Percentiles rank a stretch among this genome's conserved stretches.
phyloP scores from a whole-genome alignment of 2,113 vertebrate genomes.

The Alosa alosa region DNA sequence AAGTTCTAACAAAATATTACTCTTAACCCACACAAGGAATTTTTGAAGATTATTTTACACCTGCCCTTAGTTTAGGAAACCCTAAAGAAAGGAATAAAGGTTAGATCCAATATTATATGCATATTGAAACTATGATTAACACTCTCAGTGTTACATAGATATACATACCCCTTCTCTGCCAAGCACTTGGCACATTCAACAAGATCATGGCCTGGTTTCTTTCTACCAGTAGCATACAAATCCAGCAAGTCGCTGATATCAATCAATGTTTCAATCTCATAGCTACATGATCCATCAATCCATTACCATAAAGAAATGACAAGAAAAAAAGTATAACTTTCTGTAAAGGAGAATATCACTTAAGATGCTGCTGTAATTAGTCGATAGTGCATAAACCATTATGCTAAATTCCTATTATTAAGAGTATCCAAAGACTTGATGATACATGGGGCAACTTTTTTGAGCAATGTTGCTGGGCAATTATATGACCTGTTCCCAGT shows the following conservation, averaged over 20 bases:
- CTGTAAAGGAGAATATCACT: background rate
- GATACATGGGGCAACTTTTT: background rate
- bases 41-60: background rate
- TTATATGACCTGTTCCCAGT: background rate
- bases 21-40: background rate
- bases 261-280: background rate
- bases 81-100: background rate
- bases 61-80: background rate
- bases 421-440: background rate
- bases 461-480: background rate
- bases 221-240: background rate
- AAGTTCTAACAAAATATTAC: constrained; percentile 4
- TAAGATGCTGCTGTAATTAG: background rate
- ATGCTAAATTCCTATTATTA: background rate
- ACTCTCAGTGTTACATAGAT: background rate
- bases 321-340: background rate
- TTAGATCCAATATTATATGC: background rate
- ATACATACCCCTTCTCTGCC: background rate
- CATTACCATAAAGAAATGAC: background rate
- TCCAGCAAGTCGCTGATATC: background rate
- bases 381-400: background rate
- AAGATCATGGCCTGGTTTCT: background rate
- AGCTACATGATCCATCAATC: background rate
- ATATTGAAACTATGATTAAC: background rate
- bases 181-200: background rate